These are phyloP conservation scores for Odontamblyopus rebecca DNA, from an alignment of 2,797 vertebrate genomes.

Conservation along the genomic window DNA sequence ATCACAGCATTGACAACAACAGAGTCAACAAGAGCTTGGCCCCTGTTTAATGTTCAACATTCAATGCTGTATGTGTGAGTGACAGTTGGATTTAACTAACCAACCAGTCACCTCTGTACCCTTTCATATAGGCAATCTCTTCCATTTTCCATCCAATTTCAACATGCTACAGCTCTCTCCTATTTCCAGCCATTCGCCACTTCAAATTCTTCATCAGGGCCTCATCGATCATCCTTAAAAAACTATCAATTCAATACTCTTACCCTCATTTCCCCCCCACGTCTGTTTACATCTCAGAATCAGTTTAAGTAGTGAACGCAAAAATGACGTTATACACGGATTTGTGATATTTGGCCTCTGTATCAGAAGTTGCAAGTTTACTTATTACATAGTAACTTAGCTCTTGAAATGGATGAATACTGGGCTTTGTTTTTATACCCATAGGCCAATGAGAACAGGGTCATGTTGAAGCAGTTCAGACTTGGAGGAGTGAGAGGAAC, in stretches of 20 bases:
- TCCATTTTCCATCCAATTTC: neutral
- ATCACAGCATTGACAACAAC: conserved; percentile 18
- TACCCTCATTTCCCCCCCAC: too few relatives aligned
- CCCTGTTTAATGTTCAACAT: too few relatives aligned
- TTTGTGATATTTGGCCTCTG: conserved; percentile 52
- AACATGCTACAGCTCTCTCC: neutral
- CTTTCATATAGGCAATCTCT: too few relatives aligned
- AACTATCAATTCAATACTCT: too few relatives aligned
- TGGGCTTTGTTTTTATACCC: conserved; percentile 40
- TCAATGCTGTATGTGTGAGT: too few relatives aligned
- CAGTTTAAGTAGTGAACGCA: neutral
- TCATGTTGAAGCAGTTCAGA: conserved; percentile 59
- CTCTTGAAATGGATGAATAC: too few relatives aligned
- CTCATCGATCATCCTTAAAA: too few relatives aligned
- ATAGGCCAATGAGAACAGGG: conserved; percentile 52
- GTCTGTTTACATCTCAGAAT: neutral
- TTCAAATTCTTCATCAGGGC: too few relatives aligned
- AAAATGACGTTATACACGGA: neutral
- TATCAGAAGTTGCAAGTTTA: conserved; percentile 40
- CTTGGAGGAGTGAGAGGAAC: conserved; percentile 68
- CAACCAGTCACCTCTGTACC: too few relatives aligned
- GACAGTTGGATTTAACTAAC: too few relatives aligned
- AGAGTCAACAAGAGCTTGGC: too few relatives aligned
- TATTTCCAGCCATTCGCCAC: neutral
- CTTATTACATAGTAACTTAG: too few relatives aligned